These are phyloP conservation scores for Malacoctenus gilli DNA, from an alignment of 2,797 vertebrate genomes.

Conservation along the genomic window DNA sequence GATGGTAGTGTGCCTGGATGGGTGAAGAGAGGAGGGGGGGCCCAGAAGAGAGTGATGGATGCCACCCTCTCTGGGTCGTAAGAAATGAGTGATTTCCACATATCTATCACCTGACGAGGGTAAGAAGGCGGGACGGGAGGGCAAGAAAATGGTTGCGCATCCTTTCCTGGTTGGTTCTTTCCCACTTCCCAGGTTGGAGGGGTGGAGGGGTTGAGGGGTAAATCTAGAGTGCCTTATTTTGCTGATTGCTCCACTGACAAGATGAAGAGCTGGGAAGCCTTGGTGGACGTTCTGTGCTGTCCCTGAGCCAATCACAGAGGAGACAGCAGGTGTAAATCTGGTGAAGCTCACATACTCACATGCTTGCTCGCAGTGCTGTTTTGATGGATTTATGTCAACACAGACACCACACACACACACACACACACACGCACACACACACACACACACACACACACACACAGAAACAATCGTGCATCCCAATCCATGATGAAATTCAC, in stretches of 20 bases:
- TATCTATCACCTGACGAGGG: constrained; percentile 73
- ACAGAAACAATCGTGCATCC: constrained; percentile 12
- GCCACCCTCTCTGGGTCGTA: constrained; percentile 64
- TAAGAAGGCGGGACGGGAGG: constrained; percentile 4
- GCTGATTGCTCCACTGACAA: constrained; percentile 74
- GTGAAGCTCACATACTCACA: constrained; percentile 31
- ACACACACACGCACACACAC: too few relatives aligned
- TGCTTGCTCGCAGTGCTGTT: constrained; percentile 28
- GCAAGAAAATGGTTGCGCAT: constrained; percentile 5
- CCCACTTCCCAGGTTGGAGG: not conserved
- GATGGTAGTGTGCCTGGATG: constrained; percentile 51
- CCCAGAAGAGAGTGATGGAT: constrained; percentile 72
- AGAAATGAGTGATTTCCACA: constrained; percentile 75
- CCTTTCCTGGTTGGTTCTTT: constrained; percentile 21
- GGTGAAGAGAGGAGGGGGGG: constrained; percentile 28
- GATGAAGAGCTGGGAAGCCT: constrained; percentile 62
- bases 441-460: too few relatives aligned
- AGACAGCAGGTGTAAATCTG: constrained; percentile 54
- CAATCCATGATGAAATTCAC: constrained; percentile 32
- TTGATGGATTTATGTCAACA: constrained; percentile 39
- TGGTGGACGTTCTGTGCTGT: constrained; percentile 42
- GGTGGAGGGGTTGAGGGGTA: constrained; percentile 44
- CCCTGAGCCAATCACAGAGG: constrained; percentile 55
- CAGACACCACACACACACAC: not conserved
- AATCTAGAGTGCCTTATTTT: constrained; percentile 72